Conservation (phyloP, 1,140 invertebrate species). For the Scaptomyza graminum region DNA sequence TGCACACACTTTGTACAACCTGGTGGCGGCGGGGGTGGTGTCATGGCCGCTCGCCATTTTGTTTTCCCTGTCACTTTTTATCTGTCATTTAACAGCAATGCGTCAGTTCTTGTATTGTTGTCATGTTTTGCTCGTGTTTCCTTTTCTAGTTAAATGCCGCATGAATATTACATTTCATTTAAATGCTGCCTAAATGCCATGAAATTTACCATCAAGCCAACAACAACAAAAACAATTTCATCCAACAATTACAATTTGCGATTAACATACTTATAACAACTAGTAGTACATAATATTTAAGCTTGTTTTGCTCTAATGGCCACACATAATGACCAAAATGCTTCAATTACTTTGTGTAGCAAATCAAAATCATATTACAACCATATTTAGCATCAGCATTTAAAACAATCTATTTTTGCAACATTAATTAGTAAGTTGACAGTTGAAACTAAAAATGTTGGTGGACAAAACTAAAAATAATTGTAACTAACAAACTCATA, state of each 20-base stretch:
- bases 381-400: not conserved
- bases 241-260: constrained; percentile 15
- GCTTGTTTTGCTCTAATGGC: not conserved
- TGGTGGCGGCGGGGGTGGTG: not conserved
- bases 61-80: constrained; percentile 39
- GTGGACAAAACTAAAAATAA: too few species aligned
- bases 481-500: not conserved
- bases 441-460: not conserved
- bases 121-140: constrained; percentile 12
- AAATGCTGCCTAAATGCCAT: constrained; percentile 62
- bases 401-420: not conserved
- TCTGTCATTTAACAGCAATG: constrained; percentile 66
- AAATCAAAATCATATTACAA: not conserved
- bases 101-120: constrained; percentile 49
- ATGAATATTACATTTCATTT: constrained; percentile 70
- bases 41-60: constrained; percentile 27
- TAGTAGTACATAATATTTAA: not conserved
- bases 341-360: constrained; percentile 3
- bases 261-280: not conserved
- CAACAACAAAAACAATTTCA: not conserved
- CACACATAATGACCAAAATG: not conserved
- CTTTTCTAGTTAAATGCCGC: constrained; percentile 44
- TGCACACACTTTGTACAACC: constrained; percentile 3
- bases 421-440: not conserved
- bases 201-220: constrained; percentile 26